Base-by-base conservation (phyloP, 2,113 vertebrate genomes). In the Melanocharis versteri region DNA sequence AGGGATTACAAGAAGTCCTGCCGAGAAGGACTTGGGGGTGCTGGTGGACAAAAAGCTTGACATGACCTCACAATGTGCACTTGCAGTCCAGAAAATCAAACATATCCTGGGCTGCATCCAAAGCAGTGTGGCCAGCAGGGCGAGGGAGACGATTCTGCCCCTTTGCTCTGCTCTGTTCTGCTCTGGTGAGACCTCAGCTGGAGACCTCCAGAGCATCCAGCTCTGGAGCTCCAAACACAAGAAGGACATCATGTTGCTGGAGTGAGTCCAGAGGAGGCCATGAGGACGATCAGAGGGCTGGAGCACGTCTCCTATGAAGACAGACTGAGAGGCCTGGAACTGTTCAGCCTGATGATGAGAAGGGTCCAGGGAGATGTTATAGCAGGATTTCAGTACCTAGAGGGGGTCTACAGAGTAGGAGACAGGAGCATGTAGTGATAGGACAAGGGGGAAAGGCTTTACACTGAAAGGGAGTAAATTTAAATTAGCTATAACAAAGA, bases 1-100 rank as follows among this genome's bases (percentile, higher is more conserved):
- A 47, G 15, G 10, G 20, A 30, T 53, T 28, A 23, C 15, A 33
- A 33, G 20, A 51, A 45, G 12, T 33, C 7, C 39, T 87, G 11
- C 18, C 0, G 0, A 51, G n/a, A 73, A 84, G n/a, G 23, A 47
- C 39, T 39, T n/a, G 23, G 23, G 6, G 13, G 8, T 30, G 4
- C 47, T 53, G 28, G 10, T 47, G 13, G 47, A 24, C 30, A 37
- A 70, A 60, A 78, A 13, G 3, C 7, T 45, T 33, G 39, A 44
- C n/a, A 13, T 45, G 28, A 61, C 5, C 23, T 33, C 8, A 22
- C 4, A 60, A 47, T 9, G 10, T 24, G n/a, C 7, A 24, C 20
- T 62, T 20, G 2, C 37, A 30, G 56, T n/a, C 8, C 28, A 54
- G n/a, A 40, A 70, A 70, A 39, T 16, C 20, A 47, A 53, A 28